Evolutionary conservation across 2,113 vertebrate species (phyloP).

Genomic region (Neopipo cinnamomea): DNA sequence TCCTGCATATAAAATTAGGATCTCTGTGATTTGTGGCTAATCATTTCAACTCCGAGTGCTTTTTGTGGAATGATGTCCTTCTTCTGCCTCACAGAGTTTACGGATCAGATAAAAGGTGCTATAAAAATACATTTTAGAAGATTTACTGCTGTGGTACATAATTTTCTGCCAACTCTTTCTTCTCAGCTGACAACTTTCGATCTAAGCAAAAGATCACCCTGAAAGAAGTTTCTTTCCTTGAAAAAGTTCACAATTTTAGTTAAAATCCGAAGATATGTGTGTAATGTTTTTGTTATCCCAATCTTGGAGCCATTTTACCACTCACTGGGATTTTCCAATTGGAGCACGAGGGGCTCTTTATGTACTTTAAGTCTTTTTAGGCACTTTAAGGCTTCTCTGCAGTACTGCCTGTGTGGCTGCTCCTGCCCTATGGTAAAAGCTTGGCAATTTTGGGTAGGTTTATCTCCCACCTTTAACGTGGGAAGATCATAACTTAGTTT

Average conservation of each 20-base stretch:
- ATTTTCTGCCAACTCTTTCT: not conserved
- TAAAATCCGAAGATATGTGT: not conserved
- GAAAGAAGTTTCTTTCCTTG: not conserved
- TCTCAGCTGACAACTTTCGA: not conserved
- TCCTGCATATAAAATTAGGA: not conserved
- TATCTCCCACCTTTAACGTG: not conserved
- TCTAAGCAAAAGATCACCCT: not conserved
- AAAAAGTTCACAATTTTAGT: not conserved
- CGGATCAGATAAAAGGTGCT: slow-evolving; percentile 36
- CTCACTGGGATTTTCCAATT: not conserved
- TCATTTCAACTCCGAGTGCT: not conserved
- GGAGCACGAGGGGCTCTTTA: not conserved
- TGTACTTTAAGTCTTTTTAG: not conserved
- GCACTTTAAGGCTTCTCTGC: not conserved
- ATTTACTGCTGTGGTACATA: not conserved
- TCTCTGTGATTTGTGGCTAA: not conserved
- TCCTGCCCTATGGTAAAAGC: not conserved
- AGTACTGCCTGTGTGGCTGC: not conserved
- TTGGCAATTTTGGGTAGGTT: not conserved
- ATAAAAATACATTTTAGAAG: slow-evolving; percentile 22
- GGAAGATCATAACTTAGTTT: not conserved
- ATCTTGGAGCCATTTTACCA: not conserved
- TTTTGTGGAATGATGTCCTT: not conserved
- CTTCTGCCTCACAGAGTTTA: slow-evolving; percentile 5
- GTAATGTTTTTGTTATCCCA: not conserved